Base-by-base conservation (phyloP, 1,140 invertebrate species). In the Lerema accius region DNA sequence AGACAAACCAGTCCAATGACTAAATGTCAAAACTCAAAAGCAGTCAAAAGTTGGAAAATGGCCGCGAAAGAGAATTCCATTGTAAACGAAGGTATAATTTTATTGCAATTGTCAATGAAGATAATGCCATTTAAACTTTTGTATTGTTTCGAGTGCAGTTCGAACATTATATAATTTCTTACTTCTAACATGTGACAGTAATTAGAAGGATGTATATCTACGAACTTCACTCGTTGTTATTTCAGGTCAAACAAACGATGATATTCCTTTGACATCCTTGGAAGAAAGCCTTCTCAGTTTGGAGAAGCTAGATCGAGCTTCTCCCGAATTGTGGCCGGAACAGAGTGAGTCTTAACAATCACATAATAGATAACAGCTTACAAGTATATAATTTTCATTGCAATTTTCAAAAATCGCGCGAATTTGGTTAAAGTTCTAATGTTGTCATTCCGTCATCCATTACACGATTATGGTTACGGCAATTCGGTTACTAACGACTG, bases 311-410 rank as follows among this genome's bases (percentile, higher is more conserved):
- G 97, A 98, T 88, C 92, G 97, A 78, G 94, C 96, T 6, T 98
- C 97, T 1, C 97, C 97, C 10, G 96, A 98, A 78, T 85, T 98
- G 76, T 99, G 97, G 97, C 97, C 97, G 40, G 97, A 98, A 91
- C 95, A 96, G 92, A 96, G 97, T 98, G 93, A 94, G 93, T 91
- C 61, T 32, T 72, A 46, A 28, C 16, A 16, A 50, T 40, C 28
- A 4, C 7, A 7, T 7, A 7, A 7, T 7, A 7, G 28, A 32
- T 32, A 32, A 32, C 1, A 5, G 2, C 19, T 23, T 3, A 23
- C 5, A n/a, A 23, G 28, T 32, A 9, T 7, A 32, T 32, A 7
- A 7, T 4, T 53, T 59, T 26, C 40, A 45, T 61, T 23, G 63
- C 61, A 42, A 69, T 77, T 85, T 90, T 88, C 63, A 87, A 90